Evolutionary conservation across 1,140 invertebrate genomes (phyloP), one percentile per base, ranked within the genome.

Genomic region (Bombus cullumanus): DNA sequence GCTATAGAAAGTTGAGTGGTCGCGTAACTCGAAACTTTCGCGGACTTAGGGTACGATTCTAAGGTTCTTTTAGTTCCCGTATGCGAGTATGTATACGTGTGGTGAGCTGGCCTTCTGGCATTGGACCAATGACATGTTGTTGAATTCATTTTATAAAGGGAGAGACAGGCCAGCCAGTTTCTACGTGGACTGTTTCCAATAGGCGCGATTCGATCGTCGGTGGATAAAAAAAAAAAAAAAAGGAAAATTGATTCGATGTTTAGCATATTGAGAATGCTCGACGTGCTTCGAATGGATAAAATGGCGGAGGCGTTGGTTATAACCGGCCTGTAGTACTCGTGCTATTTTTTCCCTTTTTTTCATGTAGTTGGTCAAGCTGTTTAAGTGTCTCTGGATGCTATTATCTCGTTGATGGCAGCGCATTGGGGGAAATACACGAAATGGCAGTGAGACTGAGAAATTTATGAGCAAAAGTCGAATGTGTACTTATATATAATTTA

Each of bases 91-190:
- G 18, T 64, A 59, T 39, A 39, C 31, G 74, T 15, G 39, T 9
- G 43, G 9, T 34, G 47, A 75, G 74, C 53, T 28, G 76, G 68
- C n/a, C 77, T 72, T 59, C 68, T 85, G 83, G 83, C 83, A 85
- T 85, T 72, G 76, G 53, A 85, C 83, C 83, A 85, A 85, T 73
- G 53, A 85, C 83, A 80, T 80, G 83, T 85, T 85, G 83, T 85
- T 85, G 76, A 77, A 68, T 85, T 78, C 83, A 80, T 43, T 62
- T 72, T 69, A 69, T 39, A 69, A 57, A 59, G 64, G 66, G 37
- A 53, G 37, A 53, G 31, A 80, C 39, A 69, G 64, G 25, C 78
- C 66, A 69, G 78, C 34, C 28, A 69, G 62, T 37, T 62, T 74
- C 43, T 78, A 84, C 83, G 15, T 84, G 83, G 76, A 72, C 47